A percentile compares a stretch with the other conserved stretches of the same genome.
Conservation (phyloP, 92 coral and sea anemone species). For the Porites lobata region DNA sequence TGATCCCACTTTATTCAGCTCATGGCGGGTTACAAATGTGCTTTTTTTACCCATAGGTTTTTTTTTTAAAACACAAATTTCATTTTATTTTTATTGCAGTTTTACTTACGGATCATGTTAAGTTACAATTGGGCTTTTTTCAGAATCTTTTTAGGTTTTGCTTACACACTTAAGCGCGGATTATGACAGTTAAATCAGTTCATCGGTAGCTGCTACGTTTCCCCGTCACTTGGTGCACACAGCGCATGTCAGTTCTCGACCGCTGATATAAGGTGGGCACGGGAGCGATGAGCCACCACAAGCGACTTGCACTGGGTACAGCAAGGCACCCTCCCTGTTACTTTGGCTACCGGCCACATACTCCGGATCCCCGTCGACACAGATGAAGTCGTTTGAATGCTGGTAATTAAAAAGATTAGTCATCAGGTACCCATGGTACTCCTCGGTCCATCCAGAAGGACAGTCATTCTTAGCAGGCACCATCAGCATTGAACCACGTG, state of each 20-base stretch:
- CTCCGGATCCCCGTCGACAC: slow-evolving; percentile 68
- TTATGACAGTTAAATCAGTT: background rate
- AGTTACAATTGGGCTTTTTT: no score
- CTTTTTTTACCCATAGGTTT: no score
- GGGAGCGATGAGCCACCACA: slow-evolving; percentile 45
- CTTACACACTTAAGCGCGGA: no score
- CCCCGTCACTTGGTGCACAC: slow-evolving; percentile 32
- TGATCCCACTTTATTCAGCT: no score
- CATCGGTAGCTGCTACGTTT: background rate
- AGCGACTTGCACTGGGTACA: slow-evolving; percentile 63
- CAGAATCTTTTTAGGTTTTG: no score
- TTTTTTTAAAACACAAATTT: no score
- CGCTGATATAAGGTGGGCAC: background rate
- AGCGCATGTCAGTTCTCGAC: slow-evolving; percentile 12
- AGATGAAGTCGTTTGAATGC: slow-evolving; percentile 4
- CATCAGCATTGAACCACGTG: slow-evolving; percentile 60
- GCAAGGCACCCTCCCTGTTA: slow-evolving; percentile 53
- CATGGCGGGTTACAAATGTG: no score
- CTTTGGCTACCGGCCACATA: slow-evolving; percentile 57
- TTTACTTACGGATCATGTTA: no score
- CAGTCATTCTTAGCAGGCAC: slow-evolving; percentile 54
- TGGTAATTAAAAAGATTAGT: background rate
- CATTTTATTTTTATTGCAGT: no score
- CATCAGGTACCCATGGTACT: slow-evolving; percentile 28
- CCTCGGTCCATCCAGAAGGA: slow-evolving; percentile 61